Evolutionary conservation across 64 coral and sea anemone genomes (phyloP).

Genomic region (Stichodactyla mertensii): DNA sequence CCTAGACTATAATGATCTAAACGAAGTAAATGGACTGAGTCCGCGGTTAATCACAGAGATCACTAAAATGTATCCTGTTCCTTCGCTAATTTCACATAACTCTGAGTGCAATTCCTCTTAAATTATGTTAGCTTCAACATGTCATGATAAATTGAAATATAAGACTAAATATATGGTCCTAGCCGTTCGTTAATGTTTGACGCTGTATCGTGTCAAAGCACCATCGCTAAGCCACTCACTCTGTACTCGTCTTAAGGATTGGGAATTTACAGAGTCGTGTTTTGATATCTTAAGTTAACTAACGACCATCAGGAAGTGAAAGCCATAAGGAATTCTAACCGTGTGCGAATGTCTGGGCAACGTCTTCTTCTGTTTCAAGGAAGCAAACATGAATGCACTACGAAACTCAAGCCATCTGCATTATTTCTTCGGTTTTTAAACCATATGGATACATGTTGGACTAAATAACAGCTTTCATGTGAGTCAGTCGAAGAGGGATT

Average conservation of each 20-base stretch:
- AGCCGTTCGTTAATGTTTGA: not conserved
- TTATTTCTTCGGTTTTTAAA: not conserved
- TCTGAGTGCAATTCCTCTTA: not conserved
- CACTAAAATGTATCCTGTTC: constrained; percentile 11
- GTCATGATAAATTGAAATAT: constrained; percentile 13
- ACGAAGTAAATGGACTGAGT: constrained; percentile 5
- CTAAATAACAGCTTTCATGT: not conserved
- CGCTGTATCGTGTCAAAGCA: not conserved
- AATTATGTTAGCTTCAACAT: constrained; percentile 2
- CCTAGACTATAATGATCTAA: not conserved
- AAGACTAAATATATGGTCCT: not conserved
- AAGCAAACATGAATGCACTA: no score
- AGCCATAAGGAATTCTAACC: not conserved
- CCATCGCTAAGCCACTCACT: not conserved
- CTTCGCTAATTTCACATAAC: not conserved
- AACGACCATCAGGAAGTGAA: not conserved
- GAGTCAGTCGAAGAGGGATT: not conserved
- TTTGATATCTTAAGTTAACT: not conserved
- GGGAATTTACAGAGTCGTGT: not conserved
- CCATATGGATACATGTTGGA: not conserved
- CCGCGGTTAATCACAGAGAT: constrained; percentile 8
- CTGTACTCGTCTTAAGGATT: not conserved
- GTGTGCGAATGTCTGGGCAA: not conserved
- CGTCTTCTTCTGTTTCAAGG: no score
- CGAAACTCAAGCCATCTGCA: not conserved